Conservation (phyloP, 2,113 vertebrate species). For the Protomyctophum bolini region DNA sequence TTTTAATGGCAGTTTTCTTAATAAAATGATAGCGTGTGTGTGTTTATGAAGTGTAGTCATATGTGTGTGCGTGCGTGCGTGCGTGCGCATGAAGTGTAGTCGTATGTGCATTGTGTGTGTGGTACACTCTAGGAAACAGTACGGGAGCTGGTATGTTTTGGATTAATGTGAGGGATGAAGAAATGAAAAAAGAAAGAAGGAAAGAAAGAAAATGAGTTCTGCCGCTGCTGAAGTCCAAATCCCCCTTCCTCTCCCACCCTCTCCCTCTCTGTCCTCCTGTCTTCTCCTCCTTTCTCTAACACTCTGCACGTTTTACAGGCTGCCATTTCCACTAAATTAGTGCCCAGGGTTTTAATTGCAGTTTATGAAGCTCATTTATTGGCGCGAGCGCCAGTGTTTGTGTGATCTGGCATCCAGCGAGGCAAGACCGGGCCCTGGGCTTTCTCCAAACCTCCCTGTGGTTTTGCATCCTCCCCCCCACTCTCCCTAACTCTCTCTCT, state of each 20-base stretch:
- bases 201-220: constrained; percentile 3
- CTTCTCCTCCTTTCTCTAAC: constrained; percentile 41
- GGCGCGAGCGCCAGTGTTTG: constrained; percentile 67
- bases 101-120: constrained; percentile 23
- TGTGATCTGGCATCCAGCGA: constrained; percentile 71
- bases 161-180: constrained; percentile 43
- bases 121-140: constrained; percentile 37
- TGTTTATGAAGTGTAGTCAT: neutral
- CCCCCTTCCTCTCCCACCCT: constrained; percentile 20
- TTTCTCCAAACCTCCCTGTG: constrained; percentile 68
- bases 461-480: constrained; percentile 56
- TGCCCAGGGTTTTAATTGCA: constrained; percentile 84
- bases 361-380: constrained; percentile 81
- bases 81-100: neutral
- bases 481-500: constrained; percentile 41
- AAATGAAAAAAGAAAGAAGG: neutral
- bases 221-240: constrained; percentile 28
- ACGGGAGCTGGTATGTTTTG: constrained; percentile 41
- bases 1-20: neutral
- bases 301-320: constrained; percentile 68
- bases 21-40: neutral
- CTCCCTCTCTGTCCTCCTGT: constrained; percentile 20
- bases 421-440: constrained; percentile 40
- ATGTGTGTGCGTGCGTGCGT: neutral
- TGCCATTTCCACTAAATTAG: constrained; percentile 84